Evolutionary conservation across 2,113 vertebrate genomes (phyloP).

Genomic region (Steatornis caripensis): DNA sequence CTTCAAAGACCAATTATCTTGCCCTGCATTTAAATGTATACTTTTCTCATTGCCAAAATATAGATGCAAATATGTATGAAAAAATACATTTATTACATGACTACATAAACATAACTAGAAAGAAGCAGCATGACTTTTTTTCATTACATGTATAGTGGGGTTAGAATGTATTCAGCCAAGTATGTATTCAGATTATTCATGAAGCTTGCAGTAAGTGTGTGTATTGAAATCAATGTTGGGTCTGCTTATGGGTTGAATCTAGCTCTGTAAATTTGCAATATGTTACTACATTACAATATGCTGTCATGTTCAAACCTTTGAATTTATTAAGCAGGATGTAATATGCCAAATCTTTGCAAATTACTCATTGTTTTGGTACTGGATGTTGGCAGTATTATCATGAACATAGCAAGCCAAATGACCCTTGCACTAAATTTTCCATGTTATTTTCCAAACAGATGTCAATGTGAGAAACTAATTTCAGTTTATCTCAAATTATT

Average conservation of each 20-base stretch:
- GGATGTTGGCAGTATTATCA: slow-evolving; percentile 18
- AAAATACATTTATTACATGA: neutral
- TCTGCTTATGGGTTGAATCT: neutral
- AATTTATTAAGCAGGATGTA: slow-evolving; percentile 34
- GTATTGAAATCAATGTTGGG: neutral
- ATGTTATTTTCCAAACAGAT: slow-evolving; percentile 21
- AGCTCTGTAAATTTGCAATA: neutral
- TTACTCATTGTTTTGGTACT: slow-evolving; percentile 29
- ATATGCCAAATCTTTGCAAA: slow-evolving; percentile 44
- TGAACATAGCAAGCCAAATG: slow-evolving; percentile 15
- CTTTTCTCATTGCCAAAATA: neutral
- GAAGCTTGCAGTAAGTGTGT: neutral
- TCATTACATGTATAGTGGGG: neutral
- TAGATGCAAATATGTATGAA: neutral
- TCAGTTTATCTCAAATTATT: slow-evolving; percentile 29
- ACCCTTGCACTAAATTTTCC: slow-evolving; percentile 31
- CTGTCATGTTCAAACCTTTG: slow-evolving; percentile 20
- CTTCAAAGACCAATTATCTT: neutral
- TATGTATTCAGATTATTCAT: neutral
- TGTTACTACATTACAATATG: slow-evolving; percentile 29
- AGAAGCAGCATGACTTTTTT: neutral
- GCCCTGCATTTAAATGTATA: neutral
- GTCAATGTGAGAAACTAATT: slow-evolving; percentile 17
- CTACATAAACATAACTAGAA: neutral
- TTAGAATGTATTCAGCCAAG: neutral